Conservation (phyloP, 2,113 vertebrate genomes). For the Lontra canadensis region DNA sequence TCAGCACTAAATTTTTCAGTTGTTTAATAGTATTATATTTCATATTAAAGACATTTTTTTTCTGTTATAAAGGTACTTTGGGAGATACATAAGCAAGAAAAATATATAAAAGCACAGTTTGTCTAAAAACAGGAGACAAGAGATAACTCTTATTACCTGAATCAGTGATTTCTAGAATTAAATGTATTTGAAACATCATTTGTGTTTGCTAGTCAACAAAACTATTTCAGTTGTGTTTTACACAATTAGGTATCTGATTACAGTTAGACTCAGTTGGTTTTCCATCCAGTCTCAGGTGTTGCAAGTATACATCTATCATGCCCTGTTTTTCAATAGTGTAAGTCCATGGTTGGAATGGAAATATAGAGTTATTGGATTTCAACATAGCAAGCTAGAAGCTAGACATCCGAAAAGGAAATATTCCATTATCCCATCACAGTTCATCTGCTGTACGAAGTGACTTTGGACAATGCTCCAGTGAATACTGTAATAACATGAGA, state of each 20-base stretch:
- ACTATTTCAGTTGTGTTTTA: background rate
- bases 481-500: background rate
- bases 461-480: constrained; percentile 36
- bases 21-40: background rate
- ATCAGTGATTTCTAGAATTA: background rate
- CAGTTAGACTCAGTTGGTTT: constrained; percentile 31
- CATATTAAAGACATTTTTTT: background rate
- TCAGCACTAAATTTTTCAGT: background rate
- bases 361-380: background rate
- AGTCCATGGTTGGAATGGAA: constrained; percentile 44
- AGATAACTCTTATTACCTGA: background rate
- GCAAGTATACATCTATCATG: background rate
- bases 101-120: background rate
- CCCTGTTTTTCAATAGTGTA: background rate
- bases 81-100: background rate
- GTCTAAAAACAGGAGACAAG: background rate
- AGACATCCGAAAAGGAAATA: background rate
- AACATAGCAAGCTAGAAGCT: background rate
- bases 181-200: constrained; percentile 55
- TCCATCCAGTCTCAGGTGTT: background rate
- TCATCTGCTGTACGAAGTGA: background rate
- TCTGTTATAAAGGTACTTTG: background rate
- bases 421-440: background rate
- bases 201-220: background rate
- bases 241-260: background rate